Conservation (phyloP, 2,888 invertebrate species). For the Trissolcus japonicus region DNA sequence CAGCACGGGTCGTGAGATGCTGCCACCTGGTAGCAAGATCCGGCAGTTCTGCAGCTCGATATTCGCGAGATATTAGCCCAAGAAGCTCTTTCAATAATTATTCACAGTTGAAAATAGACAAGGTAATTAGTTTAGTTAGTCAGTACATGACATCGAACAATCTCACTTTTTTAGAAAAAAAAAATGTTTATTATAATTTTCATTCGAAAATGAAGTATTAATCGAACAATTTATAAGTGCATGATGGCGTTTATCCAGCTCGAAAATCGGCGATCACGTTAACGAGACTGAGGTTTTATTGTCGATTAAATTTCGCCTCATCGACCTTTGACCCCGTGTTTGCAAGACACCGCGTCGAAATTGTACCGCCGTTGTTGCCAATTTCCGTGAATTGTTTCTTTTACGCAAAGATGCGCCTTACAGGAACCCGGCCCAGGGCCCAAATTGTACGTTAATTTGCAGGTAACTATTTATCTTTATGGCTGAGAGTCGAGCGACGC, state of each 20-base stretch:
- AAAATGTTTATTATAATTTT: slow-evolving; percentile 9
- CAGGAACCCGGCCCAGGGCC: slow-evolving; percentile 60
- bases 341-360: slow-evolving; percentile 70
- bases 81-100: neutral
- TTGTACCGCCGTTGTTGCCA: slow-evolving; percentile 71
- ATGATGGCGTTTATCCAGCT: slow-evolving; percentile 21
- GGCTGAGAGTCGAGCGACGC: slow-evolving; percentile 64
- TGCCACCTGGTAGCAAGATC: slow-evolving; percentile 58
- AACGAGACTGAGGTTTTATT: slow-evolving; percentile 75
- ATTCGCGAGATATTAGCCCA: neutral
- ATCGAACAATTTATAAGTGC: slow-evolving; percentile 47
- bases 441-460: slow-evolving; percentile 75
- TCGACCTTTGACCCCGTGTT: slow-evolving; percentile 70
- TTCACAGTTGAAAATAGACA: neutral
- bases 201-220: slow-evolving; percentile 48
- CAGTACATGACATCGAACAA: too few relatives aligned
- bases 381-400: slow-evolving; percentile 64
- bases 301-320: slow-evolving; percentile 73
- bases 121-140: neutral
- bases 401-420: slow-evolving; percentile 59
- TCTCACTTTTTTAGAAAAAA: neutral
- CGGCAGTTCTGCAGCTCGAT: neutral
- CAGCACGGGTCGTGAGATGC: slow-evolving; percentile 58
- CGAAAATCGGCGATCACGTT: slow-evolving; percentile 64
- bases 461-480: slow-evolving; percentile 75